Evolutionary conservation across 2,113 vertebrate genomes (phyloP), one percentile per base, ranked within the genome.

Genomic region (Dinomys branickii): DNA sequence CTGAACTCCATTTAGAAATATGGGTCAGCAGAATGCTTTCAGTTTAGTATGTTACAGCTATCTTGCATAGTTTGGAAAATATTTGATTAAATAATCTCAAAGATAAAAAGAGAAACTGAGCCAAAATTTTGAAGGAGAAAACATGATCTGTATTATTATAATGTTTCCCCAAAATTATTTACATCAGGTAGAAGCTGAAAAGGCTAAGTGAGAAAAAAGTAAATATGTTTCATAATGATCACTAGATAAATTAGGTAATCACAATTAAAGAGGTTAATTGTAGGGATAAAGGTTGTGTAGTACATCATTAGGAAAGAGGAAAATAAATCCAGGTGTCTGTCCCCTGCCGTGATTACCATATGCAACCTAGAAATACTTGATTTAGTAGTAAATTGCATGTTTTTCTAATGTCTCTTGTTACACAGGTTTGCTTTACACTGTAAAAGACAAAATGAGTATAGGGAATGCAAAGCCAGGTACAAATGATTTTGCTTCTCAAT

Each of bases 361-460:
- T 38, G 88, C 0, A 3, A 78, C 69, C 77, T 17, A 75, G 30
- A 85, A 90, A 86, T 54, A 94, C 61, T 73, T 91, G 89, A 97
- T 90, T 96, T 96, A 96, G 83, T 69, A 91, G 56, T 85, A 96
- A 95, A 95, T 78, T 96, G 58, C 47, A 82, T 93, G 47, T 77
- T 73, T 91, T n/a, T 56, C 75, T 91, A 95, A 88, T 59, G 77
- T 35, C 93, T 96, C 61, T 85, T 97, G 81, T 95, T 96, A 93
- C 81, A 88, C 88, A 95, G 52, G 41, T 69, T 58, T 85, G 56
- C 38, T 58, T 97, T 97, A 94, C 65, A 95, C 71, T 94, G 44
- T 90, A 87, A 96, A 95, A 95, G 47, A 86, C 86, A 94, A 97
- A 96, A 96, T 89, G 71, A 91, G 61, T 89, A 26, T 81, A 78